Conservation (phyloP, 1,140 invertebrate genomes). For the Sycophaga agraensis region DNA sequence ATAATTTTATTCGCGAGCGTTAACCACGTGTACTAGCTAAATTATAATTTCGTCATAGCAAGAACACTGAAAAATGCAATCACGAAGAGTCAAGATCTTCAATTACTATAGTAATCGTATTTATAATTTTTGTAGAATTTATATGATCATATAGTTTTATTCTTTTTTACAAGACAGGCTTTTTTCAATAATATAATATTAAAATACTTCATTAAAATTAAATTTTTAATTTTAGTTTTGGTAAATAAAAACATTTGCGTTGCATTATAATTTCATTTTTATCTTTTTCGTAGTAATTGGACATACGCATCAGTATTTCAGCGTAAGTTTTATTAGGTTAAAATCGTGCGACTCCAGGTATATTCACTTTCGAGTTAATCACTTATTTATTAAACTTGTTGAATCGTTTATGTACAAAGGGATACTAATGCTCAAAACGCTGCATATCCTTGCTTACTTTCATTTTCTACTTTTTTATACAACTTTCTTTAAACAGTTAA, state of each 20-base stretch:
- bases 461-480: not conserved
- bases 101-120: no score
- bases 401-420: conserved; percentile 31
- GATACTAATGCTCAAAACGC: conserved; percentile 14
- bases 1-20: conserved; percentile 5
- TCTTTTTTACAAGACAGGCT: no score
- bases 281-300: conserved; percentile 4
- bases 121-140: no score
- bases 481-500: conserved; percentile 8
- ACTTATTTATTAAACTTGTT: conserved; percentile 19
- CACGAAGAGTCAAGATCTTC: no score
- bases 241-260: no score
- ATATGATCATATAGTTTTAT: no score
- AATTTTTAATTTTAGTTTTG: no score
- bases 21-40: not conserved
- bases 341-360: not conserved
- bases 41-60: no score
- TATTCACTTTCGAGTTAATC: conserved; percentile 4
- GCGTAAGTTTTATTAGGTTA: conserved; percentile 7
- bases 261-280: no score
- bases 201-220: no score
- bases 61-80: no score
- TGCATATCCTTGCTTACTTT: not conserved
- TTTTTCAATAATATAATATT: no score
- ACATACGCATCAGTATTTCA: not conserved